Percentiles rank a stretch among this genome's conserved stretches.
phyloP scores from a whole-genome alignment of 2,113 vertebrate genomes.

The Rafetus swinhoei region DNA sequence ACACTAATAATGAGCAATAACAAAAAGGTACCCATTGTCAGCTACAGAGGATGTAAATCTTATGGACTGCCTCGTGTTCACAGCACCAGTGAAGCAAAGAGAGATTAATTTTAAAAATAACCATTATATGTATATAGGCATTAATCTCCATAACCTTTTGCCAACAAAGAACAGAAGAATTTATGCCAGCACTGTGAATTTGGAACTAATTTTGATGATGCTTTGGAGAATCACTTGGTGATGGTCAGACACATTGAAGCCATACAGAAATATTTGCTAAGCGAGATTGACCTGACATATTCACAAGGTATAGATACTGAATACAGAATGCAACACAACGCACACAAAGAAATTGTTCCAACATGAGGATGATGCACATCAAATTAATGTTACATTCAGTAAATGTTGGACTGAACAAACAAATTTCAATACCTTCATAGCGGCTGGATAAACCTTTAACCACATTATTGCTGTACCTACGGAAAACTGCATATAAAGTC shows the following conservation, averaged over 20 bases:
- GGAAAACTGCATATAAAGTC: not conserved
- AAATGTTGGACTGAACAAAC: not conserved
- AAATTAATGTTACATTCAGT: not conserved
- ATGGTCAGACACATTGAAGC: not conserved
- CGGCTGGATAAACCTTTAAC: not conserved
- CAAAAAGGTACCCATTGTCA: not conserved
- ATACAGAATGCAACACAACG: not conserved
- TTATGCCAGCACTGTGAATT: not conserved
- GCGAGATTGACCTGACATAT: rapidly evolving
- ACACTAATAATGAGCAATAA: not conserved
- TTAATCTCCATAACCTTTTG: not conserved
- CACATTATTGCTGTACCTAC: not conserved
- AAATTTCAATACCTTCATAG: not conserved
- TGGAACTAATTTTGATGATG: not conserved
- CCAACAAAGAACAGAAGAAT: not conserved
- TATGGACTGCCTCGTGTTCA: not conserved
- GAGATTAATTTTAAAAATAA: not conserved
- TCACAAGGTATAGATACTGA: not conserved
- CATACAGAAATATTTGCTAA: not conserved
- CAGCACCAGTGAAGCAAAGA: not conserved
- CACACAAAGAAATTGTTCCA: not conserved
- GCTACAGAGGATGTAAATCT: not conserved
- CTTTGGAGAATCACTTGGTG: not conserved
- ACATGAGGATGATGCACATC: not conserved
- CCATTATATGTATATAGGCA: not conserved